Percentiles rank a stretch among this genome's conserved stretches.
Evolutionary conservation across 2,797 vertebrate genomes (phyloP).

Genomic region (Lophius americanus): DNA sequence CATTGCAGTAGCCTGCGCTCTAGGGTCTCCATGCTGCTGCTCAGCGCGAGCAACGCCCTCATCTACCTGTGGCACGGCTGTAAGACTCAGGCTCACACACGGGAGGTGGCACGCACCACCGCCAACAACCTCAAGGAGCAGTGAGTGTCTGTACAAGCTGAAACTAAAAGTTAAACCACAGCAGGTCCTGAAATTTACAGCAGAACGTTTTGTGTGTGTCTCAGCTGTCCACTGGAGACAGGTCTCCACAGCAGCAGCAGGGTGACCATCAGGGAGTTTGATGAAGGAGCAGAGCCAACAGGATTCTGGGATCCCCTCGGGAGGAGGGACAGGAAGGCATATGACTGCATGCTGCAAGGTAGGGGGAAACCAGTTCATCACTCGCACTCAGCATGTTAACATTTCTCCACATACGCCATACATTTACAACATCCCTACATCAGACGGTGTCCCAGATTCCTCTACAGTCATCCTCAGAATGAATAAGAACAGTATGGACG

Average conservation of each 20-base stretch:
- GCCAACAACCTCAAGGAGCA: constrained; percentile 94
- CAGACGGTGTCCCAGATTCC: too few relatives aligned
- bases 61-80: constrained; percentile 99
- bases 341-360: constrained; percentile 99
- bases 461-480: too few relatives aligned
- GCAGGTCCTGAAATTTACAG: too few relatives aligned
- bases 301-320: constrained; percentile 97
- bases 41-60: constrained; percentile 92
- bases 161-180: too few relatives aligned
- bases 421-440: too few relatives aligned
- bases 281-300: constrained; percentile 91
- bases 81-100: constrained; percentile 92
- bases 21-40: constrained; percentile 93
- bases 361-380: constrained; percentile 7
- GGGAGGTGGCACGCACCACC: constrained; percentile 88
- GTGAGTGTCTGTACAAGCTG: constrained; percentile 77
- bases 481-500: too few relatives aligned
- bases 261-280: constrained; percentile 94
- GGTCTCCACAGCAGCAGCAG: constrained; percentile 98
- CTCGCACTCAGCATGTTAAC: too few relatives aligned
- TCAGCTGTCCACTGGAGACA: constrained; percentile 94
- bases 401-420: too few relatives aligned
- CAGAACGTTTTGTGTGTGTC: not conserved
- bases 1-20: constrained; percentile 98
- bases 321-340: constrained; percentile 94